Evolutionary conservation across 2,113 vertebrate genomes (phyloP), one percentile per base, ranked within the genome.

Genomic region (Furnarius figulus): DNA sequence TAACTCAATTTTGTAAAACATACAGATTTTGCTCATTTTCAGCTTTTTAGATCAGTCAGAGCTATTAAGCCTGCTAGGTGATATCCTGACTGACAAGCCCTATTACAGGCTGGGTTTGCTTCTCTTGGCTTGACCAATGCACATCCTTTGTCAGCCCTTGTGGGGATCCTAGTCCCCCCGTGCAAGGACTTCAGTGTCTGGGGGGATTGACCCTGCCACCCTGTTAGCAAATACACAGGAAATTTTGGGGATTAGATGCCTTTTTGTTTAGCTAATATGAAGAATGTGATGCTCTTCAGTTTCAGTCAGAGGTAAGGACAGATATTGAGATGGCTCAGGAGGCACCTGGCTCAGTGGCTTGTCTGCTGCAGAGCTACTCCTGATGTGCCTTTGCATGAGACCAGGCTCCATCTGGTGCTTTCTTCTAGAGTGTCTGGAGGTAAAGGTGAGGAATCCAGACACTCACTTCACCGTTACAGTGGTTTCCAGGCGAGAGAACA

Each of bases 1-100:
- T 92, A 83, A 93, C 39, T 49, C 35, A 15, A 75, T 85, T 91
- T 84, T 95, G 89, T 96, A 95, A 91, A 96, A 90, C 44, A 89
- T 49, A 89, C 86, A 87, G 85, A 65, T 97, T 90, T 85, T 87
- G 74, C 97, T 96, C 68, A 87, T 96, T 96, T 97, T 68, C 95
- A 94, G 80, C 92, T 95, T 96, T 97, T 94, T 86, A 95, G 89
- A 94, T 94, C 84, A 83, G 39, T 74, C 74, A 82, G 79, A 93
- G 80, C 56, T 80, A 89, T 97, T 81, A 95, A 91, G 77, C 53
- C 53, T 97, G 59, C 76, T 89, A 82, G 33, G 33, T 73, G 66
- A 85, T 91, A 96, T 75, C 76, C 81, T 87, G 63, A 24, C 66
- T 87, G 81, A 80, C 66, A 93, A 79, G 42, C 59, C 50, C 67